Base-by-base conservation (phyloP, 2,797 vertebrate species). In the Bucorvus abyssinicus region DNA sequence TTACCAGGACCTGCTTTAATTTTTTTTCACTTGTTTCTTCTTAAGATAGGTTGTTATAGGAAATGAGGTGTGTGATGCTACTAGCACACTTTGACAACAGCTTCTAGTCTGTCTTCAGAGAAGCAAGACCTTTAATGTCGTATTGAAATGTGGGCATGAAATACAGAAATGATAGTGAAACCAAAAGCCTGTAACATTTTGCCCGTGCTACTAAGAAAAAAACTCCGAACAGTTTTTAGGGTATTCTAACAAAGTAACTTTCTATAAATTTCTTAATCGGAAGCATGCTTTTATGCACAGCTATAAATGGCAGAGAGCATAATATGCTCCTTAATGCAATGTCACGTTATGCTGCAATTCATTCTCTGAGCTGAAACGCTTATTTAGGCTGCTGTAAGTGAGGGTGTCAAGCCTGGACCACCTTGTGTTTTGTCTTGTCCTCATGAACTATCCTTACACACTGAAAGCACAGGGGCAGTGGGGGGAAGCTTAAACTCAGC, bases 381-480 rank as follows among this genome's bases (percentile, higher is more conserved):
- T 60, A 65, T 50, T 84, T 53, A 38, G 34, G 19, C 13, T 13
- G 82, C 30, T 84, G 10, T 77, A 89, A 79, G 55, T 17, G 55
- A 82, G 79, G 24, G 14, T 91, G 50, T 85, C 45, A 57, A 61
- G 53, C 17, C 70, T 85, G 76, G 26, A 34, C 87, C 80, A 47
- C 73, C 30, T 23, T 81, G 42, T 60, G 26, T 57, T 79, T 93
- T 84, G 65, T 53, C 38, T 71, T 89, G 47, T 87, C 49, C 32
- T 86, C 55, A 78, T 68, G 64, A 87, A 42, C 49, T 87, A 4
- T 59, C 73, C 42, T 42, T 84, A 15, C 3, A 36, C 10, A 22
- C 55, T 60, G 64, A 78, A 76, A 67, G 60, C 5, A 3, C 14
- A 11, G 11, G 0, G 1, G 22, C 0, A 5, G 14, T 9, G 4